Evolutionary conservation across 2,888 invertebrate species (phyloP), one percentile per base, ranked within the genome.

Genomic region (Pyrocoelia pectoralis): DNA sequence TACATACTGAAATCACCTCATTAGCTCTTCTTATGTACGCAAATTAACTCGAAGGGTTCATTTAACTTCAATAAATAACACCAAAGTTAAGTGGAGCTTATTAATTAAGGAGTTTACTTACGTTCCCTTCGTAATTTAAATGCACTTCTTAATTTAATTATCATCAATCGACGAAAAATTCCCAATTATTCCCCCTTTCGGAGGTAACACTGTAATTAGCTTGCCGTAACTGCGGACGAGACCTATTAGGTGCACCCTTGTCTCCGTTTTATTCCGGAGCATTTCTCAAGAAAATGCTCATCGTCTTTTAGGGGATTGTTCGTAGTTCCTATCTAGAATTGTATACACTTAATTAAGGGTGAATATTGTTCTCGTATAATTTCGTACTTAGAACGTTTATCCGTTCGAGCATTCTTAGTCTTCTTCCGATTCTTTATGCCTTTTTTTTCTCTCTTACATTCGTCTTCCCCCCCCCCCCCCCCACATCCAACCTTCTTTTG

Each of bases 191-290:
- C 24, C 24, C 24, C 24, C 24, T 5, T 24, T 24, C 24, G 60
- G 60, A 54, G 60, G 60, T 33, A 33, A 33, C 56, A 19, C 56
- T 56, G 51, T 56, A 62, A 62, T 62, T 62, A 62, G 56, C 53
- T 56, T 53, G 52, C 62, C 62, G 38, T 56, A 62, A 62, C 56
- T 61, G 56, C 46, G 62, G 56, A 62, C 53, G 56, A 62, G 57
- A 53, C 52, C 62, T 62, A 62, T 62, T 62, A 62, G 62, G 52
- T 56, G 53, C 62, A 62, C 62, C 62, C 62, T 62, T 38, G 56
- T 62, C 56, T 62, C 51, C 56, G 46, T n/a, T 43, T 62, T 62
- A 62, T 56, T 46, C 38, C 33, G 48, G 29, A 56, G 56, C 62
- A 62, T 51, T 62, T 62, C 56, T 62, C 62, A 52, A 62, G 52